phyloP scores from a whole-genome alignment of 2,888 invertebrate genomes.

The Drosophila nigritarsus region DNA sequence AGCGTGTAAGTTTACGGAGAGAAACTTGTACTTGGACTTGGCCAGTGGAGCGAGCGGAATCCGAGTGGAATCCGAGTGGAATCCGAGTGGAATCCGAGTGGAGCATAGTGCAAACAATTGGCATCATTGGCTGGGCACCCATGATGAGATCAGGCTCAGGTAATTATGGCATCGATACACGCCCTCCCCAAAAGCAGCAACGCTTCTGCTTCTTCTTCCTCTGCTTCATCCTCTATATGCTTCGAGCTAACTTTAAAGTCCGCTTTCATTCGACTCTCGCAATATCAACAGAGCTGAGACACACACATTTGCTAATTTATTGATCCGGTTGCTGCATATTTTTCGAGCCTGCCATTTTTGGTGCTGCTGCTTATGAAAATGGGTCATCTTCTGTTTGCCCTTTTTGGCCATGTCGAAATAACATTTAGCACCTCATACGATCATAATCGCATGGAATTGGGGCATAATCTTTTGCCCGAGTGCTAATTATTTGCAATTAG shows the following conservation, averaged over 20 bases:
- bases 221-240: not conserved
- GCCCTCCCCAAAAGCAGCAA: conserved; percentile 51
- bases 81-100: conserved; percentile 16
- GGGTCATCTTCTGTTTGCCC: conserved; percentile 67
- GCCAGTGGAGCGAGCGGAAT: conserved; percentile 40
- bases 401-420: conserved; percentile 54
- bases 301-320: conserved; percentile 77
- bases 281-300: conserved; percentile 38
- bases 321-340: conserved; percentile 72
- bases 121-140: conserved; percentile 71
- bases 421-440: conserved; percentile 65
- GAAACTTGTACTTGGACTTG: conserved; percentile 66
- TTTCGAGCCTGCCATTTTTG: conserved; percentile 49
- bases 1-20: conserved; percentile 41
- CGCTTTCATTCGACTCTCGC: conserved; percentile 71
- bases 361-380: conserved; percentile 38
- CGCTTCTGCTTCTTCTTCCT: conserved; percentile 14
- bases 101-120: conserved; percentile 67
- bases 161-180: conserved; percentile 58
- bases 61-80: conserved; percentile 19
- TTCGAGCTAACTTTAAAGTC: conserved; percentile 3
- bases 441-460: conserved; percentile 10
- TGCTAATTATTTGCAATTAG: conserved; percentile 40
- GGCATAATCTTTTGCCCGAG: conserved; percentile 15
- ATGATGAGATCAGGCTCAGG: conserved; percentile 23